Percentiles rank a stretch among this genome's conserved stretches.
Conservation (phyloP, 2,888 invertebrate genomes). For the Eretmocerus hayati region DNA sequence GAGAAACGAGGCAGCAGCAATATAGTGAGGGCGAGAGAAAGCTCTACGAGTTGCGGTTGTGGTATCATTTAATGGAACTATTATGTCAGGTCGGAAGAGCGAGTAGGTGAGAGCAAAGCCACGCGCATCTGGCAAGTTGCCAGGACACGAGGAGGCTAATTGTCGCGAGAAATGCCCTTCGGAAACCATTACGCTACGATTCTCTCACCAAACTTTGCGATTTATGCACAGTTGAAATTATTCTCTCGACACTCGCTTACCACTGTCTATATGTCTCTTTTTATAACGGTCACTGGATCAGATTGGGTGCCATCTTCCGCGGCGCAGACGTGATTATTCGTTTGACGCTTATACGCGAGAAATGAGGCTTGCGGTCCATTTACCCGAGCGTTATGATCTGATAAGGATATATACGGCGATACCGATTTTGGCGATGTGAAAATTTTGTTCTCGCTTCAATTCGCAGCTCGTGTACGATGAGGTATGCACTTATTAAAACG, state of each 20-base stretch:
- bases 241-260: conserved; percentile 1
- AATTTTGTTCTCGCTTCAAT: too few relatives aligned
- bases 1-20: too few relatives aligned
- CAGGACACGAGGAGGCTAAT: conserved; percentile 39
- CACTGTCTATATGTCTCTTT: neutral
- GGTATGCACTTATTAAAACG: too few relatives aligned
- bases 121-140: conserved; percentile 34
- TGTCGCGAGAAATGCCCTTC: conserved; percentile 41
- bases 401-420: too few relatives aligned
- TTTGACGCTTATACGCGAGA: neutral
- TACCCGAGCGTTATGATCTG: too few relatives aligned
- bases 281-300: neutral
- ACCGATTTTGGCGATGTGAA: too few relatives aligned
- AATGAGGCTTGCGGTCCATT: too few relatives aligned
- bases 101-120: conserved; percentile 20
- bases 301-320: conserved; percentile 3
- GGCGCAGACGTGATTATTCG: neutral
- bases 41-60: too few relatives aligned
- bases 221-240: conserved; percentile 18
- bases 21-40: too few relatives aligned
- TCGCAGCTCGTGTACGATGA: too few relatives aligned
- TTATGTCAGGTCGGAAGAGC: conserved; percentile 18
- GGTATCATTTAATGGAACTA: conserved; percentile 18
- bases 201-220: conserved; percentile 12
- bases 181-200: conserved; percentile 35